phyloP scores from a whole-genome alignment of 2,888 invertebrate genomes.

The Holacanthella duospinosa region DNA sequence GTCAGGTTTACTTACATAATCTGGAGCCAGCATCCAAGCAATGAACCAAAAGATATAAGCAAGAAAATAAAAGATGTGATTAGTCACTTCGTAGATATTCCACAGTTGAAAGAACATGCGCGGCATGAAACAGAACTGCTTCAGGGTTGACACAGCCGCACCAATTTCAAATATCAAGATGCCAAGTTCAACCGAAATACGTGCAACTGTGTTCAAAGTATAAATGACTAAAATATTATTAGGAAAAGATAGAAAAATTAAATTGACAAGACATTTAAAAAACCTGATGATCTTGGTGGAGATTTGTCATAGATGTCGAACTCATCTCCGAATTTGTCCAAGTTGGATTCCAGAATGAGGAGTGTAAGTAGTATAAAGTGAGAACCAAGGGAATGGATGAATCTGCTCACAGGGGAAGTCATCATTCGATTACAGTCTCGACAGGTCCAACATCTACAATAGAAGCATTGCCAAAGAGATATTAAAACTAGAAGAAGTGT shows the following conservation, averaged over 20 bases:
- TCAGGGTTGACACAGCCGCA: constrained; percentile 22
- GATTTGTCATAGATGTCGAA: not conserved
- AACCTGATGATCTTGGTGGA: not conserved
- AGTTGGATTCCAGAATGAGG: constrained; percentile 47
- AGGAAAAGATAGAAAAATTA: not conserved
- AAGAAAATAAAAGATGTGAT: constrained; percentile 50
- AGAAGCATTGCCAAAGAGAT: constrained; percentile 39
- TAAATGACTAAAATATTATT: not conserved
- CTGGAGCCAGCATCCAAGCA: constrained; percentile 47
- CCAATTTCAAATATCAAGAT: constrained; percentile 47
- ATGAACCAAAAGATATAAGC: constrained; percentile 55
- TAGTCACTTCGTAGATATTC: constrained; percentile 55
- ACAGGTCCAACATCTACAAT: not conserved
- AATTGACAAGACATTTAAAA: too few species aligned
- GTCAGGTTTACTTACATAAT: constrained; percentile 10
- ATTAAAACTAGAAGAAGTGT: constrained; percentile 45
- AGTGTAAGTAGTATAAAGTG: constrained; percentile 56
- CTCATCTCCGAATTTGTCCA: not conserved
- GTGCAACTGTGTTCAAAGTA: not conserved
- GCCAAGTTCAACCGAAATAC: constrained; percentile 37
- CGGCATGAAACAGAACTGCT: constrained; percentile 47
- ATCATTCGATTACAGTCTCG: not conserved
- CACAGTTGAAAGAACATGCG: constrained; percentile 51
- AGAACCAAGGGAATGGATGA: constrained; percentile 56
- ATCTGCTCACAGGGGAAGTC: constrained; percentile 56